These are phyloP conservation scores for Invenusta paracnida DNA, from an alignment of 2,888 invertebrate genomes.

Conservation along the genomic window DNA sequence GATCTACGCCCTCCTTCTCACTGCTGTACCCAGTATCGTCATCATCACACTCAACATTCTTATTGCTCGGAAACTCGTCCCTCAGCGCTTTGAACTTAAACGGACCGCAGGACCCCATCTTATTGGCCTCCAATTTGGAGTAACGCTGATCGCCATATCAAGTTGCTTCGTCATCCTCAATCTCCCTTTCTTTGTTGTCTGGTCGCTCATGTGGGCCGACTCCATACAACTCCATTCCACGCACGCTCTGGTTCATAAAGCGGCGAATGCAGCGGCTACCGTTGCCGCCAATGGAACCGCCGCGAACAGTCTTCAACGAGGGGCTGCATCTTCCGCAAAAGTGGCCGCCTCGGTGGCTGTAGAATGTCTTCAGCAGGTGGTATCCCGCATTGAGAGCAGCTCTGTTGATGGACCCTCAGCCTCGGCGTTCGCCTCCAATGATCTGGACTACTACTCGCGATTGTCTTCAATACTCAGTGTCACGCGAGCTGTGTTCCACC, in stretches of 20 bases:
- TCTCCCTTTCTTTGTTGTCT: constrained; percentile 54
- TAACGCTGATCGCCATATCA: constrained; percentile 54
- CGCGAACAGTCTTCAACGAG: not conserved
- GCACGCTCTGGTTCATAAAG: not conserved
- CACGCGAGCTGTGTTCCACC: constrained; percentile 52
- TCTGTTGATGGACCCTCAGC: too few relatives aligned
- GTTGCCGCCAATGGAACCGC: not conserved
- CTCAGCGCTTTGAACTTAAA: constrained; percentile 47
- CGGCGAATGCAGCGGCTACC: not conserved
- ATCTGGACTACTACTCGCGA: not conserved
- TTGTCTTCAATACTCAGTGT: constrained; percentile 46
- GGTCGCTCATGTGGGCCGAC: constrained; percentile 47
- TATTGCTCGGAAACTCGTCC: constrained; percentile 49
- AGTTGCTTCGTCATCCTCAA: constrained; percentile 55
- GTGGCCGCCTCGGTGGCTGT: not conserved
- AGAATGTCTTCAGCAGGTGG: too few relatives aligned
- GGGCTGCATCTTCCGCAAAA: not conserved
- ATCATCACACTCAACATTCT: constrained; percentile 51
- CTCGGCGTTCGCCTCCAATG: not conserved
- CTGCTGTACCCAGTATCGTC: constrained; percentile 51
- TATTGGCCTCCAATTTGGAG: constrained; percentile 54
- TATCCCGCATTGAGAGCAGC: too few relatives aligned
- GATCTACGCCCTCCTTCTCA: constrained; percentile 50
- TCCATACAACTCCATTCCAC: not conserved
- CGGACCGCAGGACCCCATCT: constrained; percentile 36